Conservation (phyloP, 2,113 vertebrate species). For the Heterotilapia buettikoferi region DNA sequence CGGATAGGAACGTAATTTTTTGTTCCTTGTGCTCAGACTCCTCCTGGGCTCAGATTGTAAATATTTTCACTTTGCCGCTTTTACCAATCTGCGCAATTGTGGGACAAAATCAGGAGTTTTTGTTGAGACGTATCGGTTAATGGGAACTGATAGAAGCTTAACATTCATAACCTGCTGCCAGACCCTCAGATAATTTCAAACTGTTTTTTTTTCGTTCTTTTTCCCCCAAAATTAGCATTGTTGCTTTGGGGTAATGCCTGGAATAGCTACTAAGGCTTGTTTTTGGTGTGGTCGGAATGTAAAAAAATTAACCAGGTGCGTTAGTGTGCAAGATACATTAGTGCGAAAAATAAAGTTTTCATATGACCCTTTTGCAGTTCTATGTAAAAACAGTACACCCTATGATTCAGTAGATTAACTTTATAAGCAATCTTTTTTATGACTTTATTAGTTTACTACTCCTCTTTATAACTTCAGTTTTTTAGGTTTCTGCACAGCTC, state of each 20-base stretch:
- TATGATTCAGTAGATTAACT: background rate
- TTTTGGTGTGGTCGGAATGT: background rate
- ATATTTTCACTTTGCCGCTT: background rate
- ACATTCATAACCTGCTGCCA: background rate
- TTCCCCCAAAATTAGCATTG: background rate
- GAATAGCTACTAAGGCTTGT: background rate
- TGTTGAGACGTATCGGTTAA: background rate
- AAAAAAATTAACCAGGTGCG: fast-evolving
- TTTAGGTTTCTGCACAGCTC: background rate
- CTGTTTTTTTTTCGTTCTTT: fast-evolving
- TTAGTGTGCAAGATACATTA: background rate
- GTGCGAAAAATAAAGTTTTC: background rate
- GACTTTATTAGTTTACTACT: background rate
- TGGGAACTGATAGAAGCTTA: background rate
- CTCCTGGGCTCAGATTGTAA: background rate
- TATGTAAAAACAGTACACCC: background rate
- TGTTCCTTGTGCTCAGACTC: background rate
- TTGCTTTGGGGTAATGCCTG: background rate
- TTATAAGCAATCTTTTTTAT: background rate
- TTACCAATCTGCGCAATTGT: background rate
- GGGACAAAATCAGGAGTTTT: background rate
- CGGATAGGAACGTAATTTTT: slow-evolving; percentile 5
- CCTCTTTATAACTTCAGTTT: background rate
- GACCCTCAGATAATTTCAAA: background rate
- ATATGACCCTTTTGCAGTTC: background rate